Evolutionary conservation across 2,113 vertebrate genomes (phyloP).

Genomic region (Probosciger aterrimus): DNA sequence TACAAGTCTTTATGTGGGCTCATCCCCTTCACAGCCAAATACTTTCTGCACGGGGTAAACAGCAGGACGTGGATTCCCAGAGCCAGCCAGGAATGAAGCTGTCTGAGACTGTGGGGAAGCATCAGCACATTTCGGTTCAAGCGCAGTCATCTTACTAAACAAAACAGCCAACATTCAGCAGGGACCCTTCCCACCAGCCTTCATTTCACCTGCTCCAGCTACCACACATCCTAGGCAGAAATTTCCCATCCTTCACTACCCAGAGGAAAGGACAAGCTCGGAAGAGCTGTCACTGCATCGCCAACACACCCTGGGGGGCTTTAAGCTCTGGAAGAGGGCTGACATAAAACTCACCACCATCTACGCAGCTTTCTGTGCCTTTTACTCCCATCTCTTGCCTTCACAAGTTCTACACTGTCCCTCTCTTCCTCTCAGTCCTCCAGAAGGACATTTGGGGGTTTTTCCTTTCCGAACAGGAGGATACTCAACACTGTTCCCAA

Average conservation of each 20-base stretch:
- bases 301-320: background rate
- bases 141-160: background rate
- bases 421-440: background rate
- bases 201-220: rapidly evolving
- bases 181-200: background rate
- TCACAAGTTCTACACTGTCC: background rate
- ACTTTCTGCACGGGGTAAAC: background rate
- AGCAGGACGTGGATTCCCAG: background rate
- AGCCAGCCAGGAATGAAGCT: background rate
- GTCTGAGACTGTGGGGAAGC: background rate
- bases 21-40: background rate
- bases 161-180: background rate
- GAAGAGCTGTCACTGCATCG: background rate
- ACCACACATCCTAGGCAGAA: background rate
- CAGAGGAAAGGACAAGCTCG: background rate
- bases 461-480: background rate
- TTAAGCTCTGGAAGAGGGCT: background rate
- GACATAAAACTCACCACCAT: background rate
- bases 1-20: background rate
- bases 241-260: background rate
- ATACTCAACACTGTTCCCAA: background rate
- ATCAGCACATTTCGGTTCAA: background rate
- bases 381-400: background rate
- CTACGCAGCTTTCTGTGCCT: background rate
- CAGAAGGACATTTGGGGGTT: background rate